These are phyloP conservation scores for Varecia variegata DNA, from an alignment of 2,797 vertebrate genomes.

Conservation along the genomic window DNA sequence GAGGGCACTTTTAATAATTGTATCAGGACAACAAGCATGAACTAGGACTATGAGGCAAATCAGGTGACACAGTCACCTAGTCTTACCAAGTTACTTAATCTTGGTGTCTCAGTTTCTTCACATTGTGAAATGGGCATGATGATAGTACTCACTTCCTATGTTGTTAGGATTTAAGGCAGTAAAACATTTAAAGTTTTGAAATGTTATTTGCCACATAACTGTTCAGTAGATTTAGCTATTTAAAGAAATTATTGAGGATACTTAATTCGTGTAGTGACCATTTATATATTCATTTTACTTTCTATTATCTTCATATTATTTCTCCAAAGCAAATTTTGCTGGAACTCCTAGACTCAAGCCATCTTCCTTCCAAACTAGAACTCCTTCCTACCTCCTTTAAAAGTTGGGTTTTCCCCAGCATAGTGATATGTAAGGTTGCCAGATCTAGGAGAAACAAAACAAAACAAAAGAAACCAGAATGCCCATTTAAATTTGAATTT, in stretches of 20 bases:
- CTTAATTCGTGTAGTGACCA: neutral
- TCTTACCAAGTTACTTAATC: neutral
- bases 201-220: neutral
- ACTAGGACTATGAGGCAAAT: neutral
- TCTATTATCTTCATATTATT: slow-evolving; percentile 22
- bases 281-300: neutral
- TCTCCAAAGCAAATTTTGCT: slow-evolving; percentile 13
- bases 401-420: neutral
- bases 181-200: neutral
- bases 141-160: neutral
- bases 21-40: neutral
- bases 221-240: neutral
- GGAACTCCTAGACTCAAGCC: neutral
- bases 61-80: neutral
- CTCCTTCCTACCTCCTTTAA: neutral
- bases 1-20: neutral
- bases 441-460: neutral
- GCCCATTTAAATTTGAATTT: neutral
- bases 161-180: neutral
- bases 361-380: neutral
- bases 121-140: neutral
- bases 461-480: neutral
- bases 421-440: neutral
- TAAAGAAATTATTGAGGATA: neutral
- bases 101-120: neutral